Percentiles rank a stretch among this genome's conserved stretches.
Conservation (phyloP, 2,797 vertebrate genomes). For the Sphenopsis melanotis region DNA sequence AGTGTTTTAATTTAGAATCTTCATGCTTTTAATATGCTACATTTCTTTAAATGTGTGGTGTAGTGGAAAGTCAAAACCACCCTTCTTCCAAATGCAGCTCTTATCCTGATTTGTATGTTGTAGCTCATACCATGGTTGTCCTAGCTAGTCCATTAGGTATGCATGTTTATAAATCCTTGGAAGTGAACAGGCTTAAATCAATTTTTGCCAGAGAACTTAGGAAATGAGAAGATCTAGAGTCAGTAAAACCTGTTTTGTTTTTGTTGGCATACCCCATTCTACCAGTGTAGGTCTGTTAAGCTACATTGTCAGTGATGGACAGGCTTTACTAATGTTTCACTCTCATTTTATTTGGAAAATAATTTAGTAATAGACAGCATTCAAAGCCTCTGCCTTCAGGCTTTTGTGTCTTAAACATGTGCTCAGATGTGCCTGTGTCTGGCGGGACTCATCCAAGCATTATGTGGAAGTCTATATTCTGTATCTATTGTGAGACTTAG, state of each 20-base stretch:
- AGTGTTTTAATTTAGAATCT: not conserved
- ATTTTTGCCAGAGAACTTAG: not conserved
- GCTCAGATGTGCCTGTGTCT: not conserved
- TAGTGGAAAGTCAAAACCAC: not conserved
- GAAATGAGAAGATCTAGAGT: not conserved
- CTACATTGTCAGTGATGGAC: not conserved
- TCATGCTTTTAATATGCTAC: not conserved
- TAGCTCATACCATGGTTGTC: not conserved
- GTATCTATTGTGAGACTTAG: not conserved
- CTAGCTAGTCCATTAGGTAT: not conserved
- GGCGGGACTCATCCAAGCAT: not conserved
- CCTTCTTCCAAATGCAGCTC: not conserved
- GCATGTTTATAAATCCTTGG: not conserved
- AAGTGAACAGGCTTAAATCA: not conserved
- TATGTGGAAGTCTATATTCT: constrained; percentile 14
- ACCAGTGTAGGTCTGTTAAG: not conserved
- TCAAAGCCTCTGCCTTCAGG: not conserved
- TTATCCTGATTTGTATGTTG: not conserved
- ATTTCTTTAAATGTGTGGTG: not conserved
- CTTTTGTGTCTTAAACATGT: not conserved
- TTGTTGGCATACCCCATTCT: not conserved
- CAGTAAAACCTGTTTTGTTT: not conserved
- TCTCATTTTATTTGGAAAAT: not conserved
- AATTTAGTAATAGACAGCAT: not conserved
- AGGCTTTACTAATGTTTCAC: not conserved